Evolutionary conservation across 2,797 vertebrate species (phyloP).

Genomic region (Peromyscus melanophrys): DNA sequence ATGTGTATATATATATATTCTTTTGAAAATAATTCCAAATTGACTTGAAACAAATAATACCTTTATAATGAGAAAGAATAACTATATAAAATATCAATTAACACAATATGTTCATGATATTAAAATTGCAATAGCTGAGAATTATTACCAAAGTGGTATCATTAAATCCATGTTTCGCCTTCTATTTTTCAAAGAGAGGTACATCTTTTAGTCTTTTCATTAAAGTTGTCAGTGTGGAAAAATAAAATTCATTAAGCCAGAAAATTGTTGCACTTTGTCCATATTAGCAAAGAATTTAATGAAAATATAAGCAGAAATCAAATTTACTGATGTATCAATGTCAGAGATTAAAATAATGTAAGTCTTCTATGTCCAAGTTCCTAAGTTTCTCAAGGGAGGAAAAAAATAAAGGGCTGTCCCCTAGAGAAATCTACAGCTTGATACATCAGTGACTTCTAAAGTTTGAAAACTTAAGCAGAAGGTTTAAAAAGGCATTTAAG

Average conservation of each 20-base stretch:
- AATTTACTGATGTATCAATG: not conserved
- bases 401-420: not conserved
- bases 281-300: conserved; percentile 1
- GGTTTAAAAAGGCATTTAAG: not conserved
- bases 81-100: conserved; percentile 27
- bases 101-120: not conserved
- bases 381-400: not conserved
- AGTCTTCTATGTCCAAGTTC: not conserved
- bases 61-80: not conserved
- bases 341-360: not conserved
- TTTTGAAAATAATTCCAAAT: conserved; percentile 1
- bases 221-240: conserved; percentile 2
- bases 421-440: not conserved
- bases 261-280: conserved; percentile 38
- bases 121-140: conserved; percentile 22
- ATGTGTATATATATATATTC: not conserved
- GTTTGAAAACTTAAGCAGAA: not conserved
- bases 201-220: not conserved
- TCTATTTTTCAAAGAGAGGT: conserved; percentile 1
- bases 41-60: conserved; percentile 12
- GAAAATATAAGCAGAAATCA: not conserved
- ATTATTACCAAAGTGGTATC: not conserved
- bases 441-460: not conserved
- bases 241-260: conserved; percentile 39
- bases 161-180: not conserved